Conservation (phyloP, 1,140 invertebrate genomes). For the Cyrtorhinus lividipennis region DNA sequence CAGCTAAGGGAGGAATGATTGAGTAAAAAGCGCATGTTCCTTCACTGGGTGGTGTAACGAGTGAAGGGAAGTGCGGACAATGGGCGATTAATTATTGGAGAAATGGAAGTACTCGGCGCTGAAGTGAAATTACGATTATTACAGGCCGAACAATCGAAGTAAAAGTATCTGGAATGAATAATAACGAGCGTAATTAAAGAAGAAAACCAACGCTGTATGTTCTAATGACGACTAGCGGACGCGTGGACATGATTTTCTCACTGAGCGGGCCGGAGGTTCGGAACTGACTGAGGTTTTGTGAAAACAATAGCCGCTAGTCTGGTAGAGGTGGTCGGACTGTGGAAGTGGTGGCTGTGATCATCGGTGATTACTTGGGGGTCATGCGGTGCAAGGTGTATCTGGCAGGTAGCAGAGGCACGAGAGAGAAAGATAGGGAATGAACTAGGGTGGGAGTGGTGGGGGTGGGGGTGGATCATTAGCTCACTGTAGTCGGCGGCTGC, state of each 20-base stretch:
- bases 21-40: neutral
- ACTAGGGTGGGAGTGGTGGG: too few relatives aligned
- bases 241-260: slow-evolving; percentile 1
- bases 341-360: neutral
- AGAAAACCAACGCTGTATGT: neutral
- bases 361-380: neutral
- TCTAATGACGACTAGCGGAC: slow-evolving; percentile 3
- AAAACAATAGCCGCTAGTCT: slow-evolving; percentile 14
- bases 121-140: neutral
- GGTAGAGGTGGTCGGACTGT: neutral
- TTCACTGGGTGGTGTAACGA: slow-evolving; percentile 1
- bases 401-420: too few relatives aligned
- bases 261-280: neutral
- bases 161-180: neutral
- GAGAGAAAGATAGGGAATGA: too few relatives aligned
- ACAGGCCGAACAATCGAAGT: neutral
- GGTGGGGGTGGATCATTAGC: too few relatives aligned
- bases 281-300: slow-evolving; percentile 3
- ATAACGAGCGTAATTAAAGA: too few relatives aligned
- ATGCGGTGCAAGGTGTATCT: neutral
- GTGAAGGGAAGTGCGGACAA: neutral
- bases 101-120: too few relatives aligned
- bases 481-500: too few relatives aligned
- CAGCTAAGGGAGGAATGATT: neutral
- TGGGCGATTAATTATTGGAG: neutral